Evolutionary conservation across 2,113 vertebrate genomes (phyloP).

Genomic region (Ammodytes dubius): DNA sequence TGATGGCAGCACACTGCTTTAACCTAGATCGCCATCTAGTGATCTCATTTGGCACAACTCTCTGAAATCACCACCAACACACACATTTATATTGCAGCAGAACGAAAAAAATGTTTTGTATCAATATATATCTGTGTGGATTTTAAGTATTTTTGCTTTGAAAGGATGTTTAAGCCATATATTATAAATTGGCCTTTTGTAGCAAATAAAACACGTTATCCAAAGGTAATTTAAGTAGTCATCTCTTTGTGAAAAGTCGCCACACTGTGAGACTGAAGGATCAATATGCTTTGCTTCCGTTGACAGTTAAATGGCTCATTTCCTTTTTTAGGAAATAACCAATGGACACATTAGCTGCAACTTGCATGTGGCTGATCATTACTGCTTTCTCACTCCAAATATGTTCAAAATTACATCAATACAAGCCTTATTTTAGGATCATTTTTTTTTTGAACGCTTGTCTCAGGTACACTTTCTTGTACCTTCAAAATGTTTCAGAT

Average conservation of each 20-base stretch:
- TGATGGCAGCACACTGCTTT: constrained; percentile 50
- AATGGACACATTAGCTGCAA: constrained; percentile 4
- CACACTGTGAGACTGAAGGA: not conserved
- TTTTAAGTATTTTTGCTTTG: not conserved
- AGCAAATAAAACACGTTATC: not conserved
- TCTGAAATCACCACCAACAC: not conserved
- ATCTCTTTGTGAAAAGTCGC: not conserved
- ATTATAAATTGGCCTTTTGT: not conserved
- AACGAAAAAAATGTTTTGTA: not conserved
- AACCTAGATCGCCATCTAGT: constrained; percentile 83
- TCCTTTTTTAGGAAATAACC: constrained; percentile 30
- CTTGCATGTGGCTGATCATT: not conserved
- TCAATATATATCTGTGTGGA: constrained; percentile 2
- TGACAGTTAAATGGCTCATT: constrained; percentile 28
- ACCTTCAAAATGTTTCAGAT: not conserved
- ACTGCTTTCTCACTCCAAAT: not conserved
- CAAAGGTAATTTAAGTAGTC: not conserved
- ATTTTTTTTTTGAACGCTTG: not conserved
- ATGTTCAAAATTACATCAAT: not conserved
- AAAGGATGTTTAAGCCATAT: not conserved
- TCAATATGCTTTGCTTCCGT: constrained; percentile 9
- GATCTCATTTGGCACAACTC: constrained; percentile 1
- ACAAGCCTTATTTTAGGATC: not conserved
- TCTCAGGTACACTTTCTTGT: not conserved
- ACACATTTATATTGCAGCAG: constrained; percentile 2